Percentiles rank a stretch among this genome's conserved stretches.
Conservation (phyloP, 2,888 invertebrate genomes). For the Sarcophaga subvicina region DNA sequence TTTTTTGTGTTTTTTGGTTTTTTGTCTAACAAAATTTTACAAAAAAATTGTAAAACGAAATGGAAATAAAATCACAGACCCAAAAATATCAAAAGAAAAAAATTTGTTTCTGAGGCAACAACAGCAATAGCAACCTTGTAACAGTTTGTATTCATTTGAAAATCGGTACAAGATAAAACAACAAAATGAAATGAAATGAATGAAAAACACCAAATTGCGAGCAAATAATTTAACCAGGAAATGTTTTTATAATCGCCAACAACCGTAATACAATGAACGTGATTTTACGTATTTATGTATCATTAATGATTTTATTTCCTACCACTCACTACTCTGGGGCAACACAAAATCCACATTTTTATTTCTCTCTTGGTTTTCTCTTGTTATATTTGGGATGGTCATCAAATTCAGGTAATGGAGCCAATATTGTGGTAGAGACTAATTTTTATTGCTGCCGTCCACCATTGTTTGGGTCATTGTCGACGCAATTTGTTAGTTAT, state of each 20-base stretch:
- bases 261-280: conserved; percentile 46
- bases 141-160: background rate
- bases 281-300: conserved; percentile 47
- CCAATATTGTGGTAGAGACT: conserved; percentile 48
- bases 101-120: too few relatives aligned
- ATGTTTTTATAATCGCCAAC: conserved; percentile 3
- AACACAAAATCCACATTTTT: background rate
- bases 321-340: background rate
- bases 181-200: background rate
- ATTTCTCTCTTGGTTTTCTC: background rate
- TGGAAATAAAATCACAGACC: too few relatives aligned
- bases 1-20: too few relatives aligned
- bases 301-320: conserved; percentile 24
- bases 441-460: conserved; percentile 37
- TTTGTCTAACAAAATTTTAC: too few relatives aligned
- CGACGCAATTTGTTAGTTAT: conserved; percentile 64
- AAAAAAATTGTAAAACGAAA: too few relatives aligned
- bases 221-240: conserved; percentile 47
- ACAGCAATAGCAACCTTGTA: background rate
- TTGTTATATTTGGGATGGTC: background rate
- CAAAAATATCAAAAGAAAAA: too few relatives aligned
- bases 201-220: background rate
- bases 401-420: conserved; percentile 29
- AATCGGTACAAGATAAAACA: background rate
- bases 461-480: conserved; percentile 13